phyloP scores from a whole-genome alignment of 2,113 vertebrate genomes.

The Condylura cristata region DNA sequence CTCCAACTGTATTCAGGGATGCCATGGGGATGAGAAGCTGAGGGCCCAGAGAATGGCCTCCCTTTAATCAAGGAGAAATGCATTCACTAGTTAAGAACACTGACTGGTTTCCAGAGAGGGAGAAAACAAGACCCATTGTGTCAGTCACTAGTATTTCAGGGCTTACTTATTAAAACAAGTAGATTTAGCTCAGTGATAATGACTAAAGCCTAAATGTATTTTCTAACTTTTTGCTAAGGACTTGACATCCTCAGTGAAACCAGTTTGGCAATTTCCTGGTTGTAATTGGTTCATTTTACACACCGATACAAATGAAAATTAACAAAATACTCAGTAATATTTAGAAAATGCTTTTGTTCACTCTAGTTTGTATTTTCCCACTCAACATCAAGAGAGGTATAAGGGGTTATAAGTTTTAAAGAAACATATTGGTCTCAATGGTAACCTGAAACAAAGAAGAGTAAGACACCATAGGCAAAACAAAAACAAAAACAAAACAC shows the following conservation, averaged over 20 bases:
- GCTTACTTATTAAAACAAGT: neutral
- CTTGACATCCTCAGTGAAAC: neutral
- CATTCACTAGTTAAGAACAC: neutral
- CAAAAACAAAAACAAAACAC: neutral
- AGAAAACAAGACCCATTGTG: neutral
- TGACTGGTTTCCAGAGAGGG: too few relatives aligned
- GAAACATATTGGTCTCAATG: neutral
- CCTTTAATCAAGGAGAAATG: neutral
- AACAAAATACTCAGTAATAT: neutral
- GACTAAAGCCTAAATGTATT: neutral
- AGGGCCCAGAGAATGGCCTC: neutral
- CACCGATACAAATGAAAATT: neutral
- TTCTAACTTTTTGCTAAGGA: conserved; percentile 2
- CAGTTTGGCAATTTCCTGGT: neutral
- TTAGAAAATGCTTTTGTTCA: neutral
- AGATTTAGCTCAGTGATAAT: neutral
- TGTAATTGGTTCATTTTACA: neutral
- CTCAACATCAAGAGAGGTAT: neutral
- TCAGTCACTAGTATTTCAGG: neutral
- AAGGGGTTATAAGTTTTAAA: neutral
- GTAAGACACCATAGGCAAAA: neutral
- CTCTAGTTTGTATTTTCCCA: neutral
- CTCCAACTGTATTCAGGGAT: neutral
- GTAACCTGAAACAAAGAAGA: neutral
- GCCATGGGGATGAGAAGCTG: neutral